These are phyloP conservation scores for Chaenodraco wilsoni DNA, from an alignment of 2,797 vertebrate genomes.

Conservation along the genomic window DNA sequence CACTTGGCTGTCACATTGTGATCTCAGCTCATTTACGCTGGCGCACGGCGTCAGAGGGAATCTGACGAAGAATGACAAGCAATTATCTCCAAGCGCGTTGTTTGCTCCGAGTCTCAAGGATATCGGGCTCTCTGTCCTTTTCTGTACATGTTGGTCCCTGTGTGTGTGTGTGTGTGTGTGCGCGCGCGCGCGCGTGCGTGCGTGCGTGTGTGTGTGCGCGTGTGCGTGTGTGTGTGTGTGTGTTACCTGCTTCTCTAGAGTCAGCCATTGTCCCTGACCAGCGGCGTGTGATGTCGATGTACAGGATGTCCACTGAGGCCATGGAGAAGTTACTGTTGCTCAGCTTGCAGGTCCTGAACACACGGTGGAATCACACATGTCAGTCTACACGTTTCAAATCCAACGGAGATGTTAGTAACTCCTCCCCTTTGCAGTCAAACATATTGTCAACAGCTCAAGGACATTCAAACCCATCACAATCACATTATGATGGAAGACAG, in stretches of 20 bases:
- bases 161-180: not conserved
- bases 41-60: constrained; percentile 45
- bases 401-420: not conserved
- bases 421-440: too few relatives aligned
- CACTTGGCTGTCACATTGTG: constrained; percentile 56
- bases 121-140: constrained; percentile 32
- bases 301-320: constrained; percentile 96
- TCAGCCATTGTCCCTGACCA: constrained; percentile 86
- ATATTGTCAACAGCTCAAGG: too few relatives aligned
- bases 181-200: not conserved
- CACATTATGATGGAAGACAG: too few relatives aligned
- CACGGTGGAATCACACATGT: not conserved
- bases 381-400: not conserved
- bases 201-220: constrained; percentile 10
- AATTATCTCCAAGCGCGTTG: constrained; percentile 60
- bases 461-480: too few relatives aligned
- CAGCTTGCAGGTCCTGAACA: constrained; percentile 90
- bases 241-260: constrained; percentile 90
- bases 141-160: not conserved
- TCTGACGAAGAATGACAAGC: constrained; percentile 67
- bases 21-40: constrained; percentile 65
- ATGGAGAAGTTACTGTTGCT: constrained; percentile 92
- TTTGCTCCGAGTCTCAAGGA: constrained; percentile 46
- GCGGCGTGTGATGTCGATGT: constrained; percentile 95
- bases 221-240: constrained; percentile 3